phyloP scores from a whole-genome alignment of 2,113 vertebrate genomes.

The Calonectris borealis region DNA sequence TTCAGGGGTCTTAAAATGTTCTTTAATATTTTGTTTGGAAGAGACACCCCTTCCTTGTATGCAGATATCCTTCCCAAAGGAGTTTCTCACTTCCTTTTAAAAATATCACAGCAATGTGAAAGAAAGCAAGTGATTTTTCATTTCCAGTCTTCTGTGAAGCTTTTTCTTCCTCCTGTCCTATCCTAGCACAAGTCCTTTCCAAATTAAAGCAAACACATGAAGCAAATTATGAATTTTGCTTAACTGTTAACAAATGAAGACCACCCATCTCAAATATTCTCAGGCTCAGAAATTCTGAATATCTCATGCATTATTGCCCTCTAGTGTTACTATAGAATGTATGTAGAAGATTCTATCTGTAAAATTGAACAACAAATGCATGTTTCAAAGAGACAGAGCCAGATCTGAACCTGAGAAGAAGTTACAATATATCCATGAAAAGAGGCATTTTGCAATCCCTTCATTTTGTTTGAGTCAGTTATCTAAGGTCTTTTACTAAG shows the following conservation, averaged over 20 bases:
- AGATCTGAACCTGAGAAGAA: not conserved
- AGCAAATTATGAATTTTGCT: not conserved
- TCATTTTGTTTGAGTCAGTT: not conserved
- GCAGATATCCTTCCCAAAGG: not conserved
- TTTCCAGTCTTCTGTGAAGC: not conserved
- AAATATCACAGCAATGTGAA: not conserved
- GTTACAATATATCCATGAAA: not conserved
- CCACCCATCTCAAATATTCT: not conserved
- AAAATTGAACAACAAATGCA: not conserved
- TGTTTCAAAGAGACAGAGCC: not conserved
- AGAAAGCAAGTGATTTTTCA: not conserved
- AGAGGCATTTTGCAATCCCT: not conserved
- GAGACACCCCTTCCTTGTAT: not conserved
- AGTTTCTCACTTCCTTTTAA: not conserved
- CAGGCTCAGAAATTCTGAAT: not conserved
- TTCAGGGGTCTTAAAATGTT: not conserved
- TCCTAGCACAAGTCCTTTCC: not conserved
- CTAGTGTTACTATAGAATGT: slow-evolving; percentile 41
- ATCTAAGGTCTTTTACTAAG: not conserved
- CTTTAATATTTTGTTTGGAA: not conserved
- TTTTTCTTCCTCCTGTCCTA: not conserved
- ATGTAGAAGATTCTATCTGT: not conserved
- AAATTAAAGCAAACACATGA: not conserved
- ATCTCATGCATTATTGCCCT: slow-evolving; percentile 54
- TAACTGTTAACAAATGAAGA: not conserved